Evolutionary conservation across 2,113 vertebrate genomes (phyloP).

Genomic region (Amphiprion percula): DNA sequence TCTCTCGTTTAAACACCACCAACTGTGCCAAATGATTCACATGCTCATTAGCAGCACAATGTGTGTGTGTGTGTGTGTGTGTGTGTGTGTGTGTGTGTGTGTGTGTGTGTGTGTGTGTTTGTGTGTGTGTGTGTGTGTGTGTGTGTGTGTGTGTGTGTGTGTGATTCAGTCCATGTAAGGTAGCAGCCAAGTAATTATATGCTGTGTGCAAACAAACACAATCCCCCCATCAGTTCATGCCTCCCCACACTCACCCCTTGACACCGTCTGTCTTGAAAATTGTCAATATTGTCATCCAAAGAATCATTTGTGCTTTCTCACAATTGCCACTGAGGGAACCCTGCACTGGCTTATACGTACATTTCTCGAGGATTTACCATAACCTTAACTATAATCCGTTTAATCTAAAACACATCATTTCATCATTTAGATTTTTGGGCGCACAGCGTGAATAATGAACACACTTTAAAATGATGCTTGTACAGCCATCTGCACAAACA

Average conservation of each 20-base stretch:
- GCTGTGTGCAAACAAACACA: conserved; percentile 77
- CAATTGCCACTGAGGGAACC: not conserved
- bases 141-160: not conserved
- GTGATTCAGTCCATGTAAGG: conserved; percentile 62
- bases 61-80: conserved; percentile 33
- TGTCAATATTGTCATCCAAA: conserved; percentile 12
- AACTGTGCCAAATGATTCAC: conserved; percentile 63
- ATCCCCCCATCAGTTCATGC: not conserved
- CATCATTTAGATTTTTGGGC: not conserved
- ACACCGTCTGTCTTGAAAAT: conserved; percentile 13
- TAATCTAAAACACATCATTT: not conserved
- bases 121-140: conserved; percentile 46
- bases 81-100: not conserved
- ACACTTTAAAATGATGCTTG: not conserved
- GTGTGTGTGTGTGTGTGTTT: conserved; percentile 50
- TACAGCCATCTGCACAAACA: conserved; percentile 15
- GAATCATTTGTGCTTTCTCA: not conserved
- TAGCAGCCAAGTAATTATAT: conserved; percentile 77
- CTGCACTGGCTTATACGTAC: not conserved
- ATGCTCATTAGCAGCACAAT: conserved; percentile 66
- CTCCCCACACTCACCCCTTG: not conserved
- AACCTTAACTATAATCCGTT: not conserved
- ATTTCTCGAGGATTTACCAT: not conserved
- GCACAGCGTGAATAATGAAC: not conserved
- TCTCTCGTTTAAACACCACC: conserved; percentile 26